These are phyloP conservation scores for Nannoperca australis DNA, from an alignment of 2,797 vertebrate species.

Conservation along the genomic window DNA sequence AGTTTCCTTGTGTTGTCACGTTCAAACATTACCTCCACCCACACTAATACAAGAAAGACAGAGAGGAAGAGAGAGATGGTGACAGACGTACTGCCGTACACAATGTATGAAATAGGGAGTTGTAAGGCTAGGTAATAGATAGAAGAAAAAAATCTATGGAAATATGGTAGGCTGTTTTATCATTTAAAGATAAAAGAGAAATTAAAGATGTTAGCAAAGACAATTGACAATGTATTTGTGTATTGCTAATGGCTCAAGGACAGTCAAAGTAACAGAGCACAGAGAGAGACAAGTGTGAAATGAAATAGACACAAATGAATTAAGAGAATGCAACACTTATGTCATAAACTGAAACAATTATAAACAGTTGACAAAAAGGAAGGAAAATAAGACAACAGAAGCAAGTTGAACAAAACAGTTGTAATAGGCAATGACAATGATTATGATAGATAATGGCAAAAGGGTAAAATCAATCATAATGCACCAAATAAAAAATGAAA, in stretches of 20 bases:
- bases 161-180: conserved; percentile 67
- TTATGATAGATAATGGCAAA: conserved; percentile 74
- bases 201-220: conserved; percentile 65
- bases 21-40: conserved; percentile 77
- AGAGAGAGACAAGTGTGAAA: conserved; percentile 53
- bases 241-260: conserved; percentile 66
- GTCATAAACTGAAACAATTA: conserved; percentile 49
- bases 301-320: conserved; percentile 56
- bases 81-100: conserved; percentile 67
- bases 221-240: conserved; percentile 65
- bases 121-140: conserved; percentile 73
- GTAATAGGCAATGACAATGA: conserved; percentile 58
- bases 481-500: conserved; percentile 98
- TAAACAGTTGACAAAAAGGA: conserved; percentile 32
- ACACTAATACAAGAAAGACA: conserved; percentile 58
- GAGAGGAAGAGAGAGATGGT: conserved; percentile 43
- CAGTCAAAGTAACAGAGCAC: conserved; percentile 55
- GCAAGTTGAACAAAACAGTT: conserved; percentile 35
- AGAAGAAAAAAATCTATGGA: conserved; percentile 59
- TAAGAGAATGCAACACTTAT: conserved; percentile 49
- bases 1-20: conserved; percentile 75
- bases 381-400: conserved; percentile 5
- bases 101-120: conserved; percentile 61
- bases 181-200: conserved; percentile 64
- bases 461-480: conserved; percentile 84